Evolutionary conservation across 1,140 invertebrate species (phyloP).

Genomic region (Palaemon carinicauda): DNA sequence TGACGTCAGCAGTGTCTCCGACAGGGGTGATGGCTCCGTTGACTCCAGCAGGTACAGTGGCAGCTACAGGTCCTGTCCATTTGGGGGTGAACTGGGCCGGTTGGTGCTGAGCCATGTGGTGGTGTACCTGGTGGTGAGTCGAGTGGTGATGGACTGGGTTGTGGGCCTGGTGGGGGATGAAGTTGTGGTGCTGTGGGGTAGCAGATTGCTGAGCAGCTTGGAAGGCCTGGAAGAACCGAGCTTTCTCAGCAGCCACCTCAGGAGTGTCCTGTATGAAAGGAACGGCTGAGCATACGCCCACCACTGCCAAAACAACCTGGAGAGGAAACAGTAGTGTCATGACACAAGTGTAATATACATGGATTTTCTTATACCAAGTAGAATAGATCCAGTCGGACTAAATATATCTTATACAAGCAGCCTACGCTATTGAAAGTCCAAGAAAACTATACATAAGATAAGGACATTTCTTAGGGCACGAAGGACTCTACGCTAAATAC

Average conservation of each 20-base stretch:
- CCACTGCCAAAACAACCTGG: constrained; percentile 44
- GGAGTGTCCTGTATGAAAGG: constrained; percentile 36
- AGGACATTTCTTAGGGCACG: too few species aligned
- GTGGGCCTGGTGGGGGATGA: too few species aligned
- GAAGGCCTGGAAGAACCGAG: constrained; percentile 35
- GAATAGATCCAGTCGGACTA: too few species aligned
- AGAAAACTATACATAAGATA: too few species aligned
- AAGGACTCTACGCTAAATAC: too few species aligned
- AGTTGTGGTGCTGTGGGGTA: too few species aligned
- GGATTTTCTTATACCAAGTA: too few species aligned
- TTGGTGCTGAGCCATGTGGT: constrained; percentile 11
- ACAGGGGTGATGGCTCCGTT: constrained; percentile 32
- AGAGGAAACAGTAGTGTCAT: background rate
- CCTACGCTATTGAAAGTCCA: too few species aligned
- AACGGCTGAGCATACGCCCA: constrained; percentile 39
- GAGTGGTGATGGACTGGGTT: background rate
- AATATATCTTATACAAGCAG: too few species aligned
- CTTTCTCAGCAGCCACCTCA: constrained; percentile 35
- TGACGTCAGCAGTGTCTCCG: constrained; percentile 43
- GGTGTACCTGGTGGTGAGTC: too few species aligned
- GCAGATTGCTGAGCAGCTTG: constrained; percentile 11
- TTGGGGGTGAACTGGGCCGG: constrained; percentile 15
- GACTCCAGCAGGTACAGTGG: constrained; percentile 57
- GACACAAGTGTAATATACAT: background rate
- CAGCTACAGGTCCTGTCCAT: constrained; percentile 55